Evolutionary conservation across 2,113 vertebrate species (phyloP).

Genomic region (Coturnix japonica): DNA sequence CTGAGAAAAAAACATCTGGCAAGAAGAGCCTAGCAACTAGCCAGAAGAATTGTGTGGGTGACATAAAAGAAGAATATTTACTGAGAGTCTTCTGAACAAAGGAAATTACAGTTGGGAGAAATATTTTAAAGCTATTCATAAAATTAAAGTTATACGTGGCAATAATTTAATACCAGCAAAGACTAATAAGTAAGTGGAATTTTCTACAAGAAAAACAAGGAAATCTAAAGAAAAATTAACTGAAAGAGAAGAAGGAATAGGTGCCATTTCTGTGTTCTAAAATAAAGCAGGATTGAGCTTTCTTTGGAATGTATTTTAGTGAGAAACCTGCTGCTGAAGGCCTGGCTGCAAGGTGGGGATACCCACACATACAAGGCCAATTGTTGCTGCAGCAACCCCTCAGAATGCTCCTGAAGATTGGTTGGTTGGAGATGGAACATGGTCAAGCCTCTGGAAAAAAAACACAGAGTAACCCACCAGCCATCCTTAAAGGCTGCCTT

Average conservation of each 20-base stretch:
- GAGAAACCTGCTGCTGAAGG: background rate
- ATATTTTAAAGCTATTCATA: slow-evolving; percentile 12
- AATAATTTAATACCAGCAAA: background rate
- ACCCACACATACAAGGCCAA: background rate
- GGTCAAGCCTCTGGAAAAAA: slow-evolving; percentile 5
- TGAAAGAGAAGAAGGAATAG: background rate
- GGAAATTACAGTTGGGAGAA: background rate
- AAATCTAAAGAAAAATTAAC: background rate
- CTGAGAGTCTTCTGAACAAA: background rate
- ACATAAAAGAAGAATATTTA: slow-evolving; percentile 1
- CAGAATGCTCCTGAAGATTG: background rate
- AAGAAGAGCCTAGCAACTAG: slow-evolving; percentile 8
- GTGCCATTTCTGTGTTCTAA: background rate
- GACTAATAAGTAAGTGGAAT: background rate
- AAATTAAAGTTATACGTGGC: background rate
- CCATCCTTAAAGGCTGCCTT: background rate
- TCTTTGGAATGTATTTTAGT: background rate
- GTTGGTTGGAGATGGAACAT: background rate
- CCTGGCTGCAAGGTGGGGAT: background rate
- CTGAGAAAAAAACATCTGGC: slow-evolving; percentile 42
- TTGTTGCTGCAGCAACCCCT: rapidly evolving
- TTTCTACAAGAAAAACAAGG: background rate
- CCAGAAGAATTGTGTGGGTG: slow-evolving; percentile 34
- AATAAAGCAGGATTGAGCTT: background rate
- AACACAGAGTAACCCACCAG: background rate